Percentiles rank a stretch among this genome's conserved stretches.
Conservation (phyloP, 2,113 vertebrate genomes). For the Oceanodroma tethys region DNA sequence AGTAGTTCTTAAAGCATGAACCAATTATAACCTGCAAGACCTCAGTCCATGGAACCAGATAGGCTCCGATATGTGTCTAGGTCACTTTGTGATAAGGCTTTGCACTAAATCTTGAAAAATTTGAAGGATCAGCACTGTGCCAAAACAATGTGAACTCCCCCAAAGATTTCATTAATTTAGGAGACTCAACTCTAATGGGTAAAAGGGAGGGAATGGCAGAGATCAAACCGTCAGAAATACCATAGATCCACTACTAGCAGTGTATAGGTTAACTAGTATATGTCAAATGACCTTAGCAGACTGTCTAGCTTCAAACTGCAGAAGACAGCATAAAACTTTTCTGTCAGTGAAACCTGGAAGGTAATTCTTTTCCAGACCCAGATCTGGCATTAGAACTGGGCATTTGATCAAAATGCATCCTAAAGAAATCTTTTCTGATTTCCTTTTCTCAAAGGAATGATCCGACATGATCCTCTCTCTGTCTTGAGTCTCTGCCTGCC, state of each 20-base stretch:
- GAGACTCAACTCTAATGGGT: not conserved
- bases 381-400: not conserved
- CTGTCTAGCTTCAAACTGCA: not conserved
- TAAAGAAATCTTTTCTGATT: not conserved
- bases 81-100: not conserved
- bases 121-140: not conserved
- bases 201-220: not conserved
- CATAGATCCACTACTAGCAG: not conserved
- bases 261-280: not conserved
- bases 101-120: not conserved
- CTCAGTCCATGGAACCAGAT: not conserved
- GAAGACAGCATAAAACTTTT: not conserved
- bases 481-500: not conserved
- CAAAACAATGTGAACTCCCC: fast-evolving
- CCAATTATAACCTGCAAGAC: not conserved
- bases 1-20: not conserved
- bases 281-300: not conserved
- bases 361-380: not conserved
- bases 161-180: not conserved
- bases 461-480: not conserved
- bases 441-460: not conserved
- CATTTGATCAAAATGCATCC: not conserved
- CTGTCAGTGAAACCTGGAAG: not conserved
- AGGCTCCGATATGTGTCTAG: not conserved
- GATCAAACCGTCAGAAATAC: not conserved